phyloP scores from a whole-genome alignment of 2,797 vertebrate species.

The Mionectes olivaceus region DNA sequence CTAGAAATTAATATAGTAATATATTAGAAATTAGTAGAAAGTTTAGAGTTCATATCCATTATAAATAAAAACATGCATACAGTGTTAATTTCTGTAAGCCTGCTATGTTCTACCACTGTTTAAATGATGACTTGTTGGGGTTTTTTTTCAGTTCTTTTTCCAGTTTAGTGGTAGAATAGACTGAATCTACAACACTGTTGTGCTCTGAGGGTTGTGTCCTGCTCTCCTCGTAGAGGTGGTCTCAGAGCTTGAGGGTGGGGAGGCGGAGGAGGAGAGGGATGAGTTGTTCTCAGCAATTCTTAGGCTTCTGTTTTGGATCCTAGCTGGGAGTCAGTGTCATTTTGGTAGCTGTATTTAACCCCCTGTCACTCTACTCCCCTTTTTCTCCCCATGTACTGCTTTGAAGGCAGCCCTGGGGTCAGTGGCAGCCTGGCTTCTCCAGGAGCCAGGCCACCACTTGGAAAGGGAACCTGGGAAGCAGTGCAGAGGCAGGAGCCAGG shows the following conservation, averaged over 20 bases:
- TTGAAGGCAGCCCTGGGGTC: conserved; percentile 44
- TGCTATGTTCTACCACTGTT: not conserved
- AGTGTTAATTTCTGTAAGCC: not conserved
- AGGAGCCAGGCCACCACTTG: not conserved
- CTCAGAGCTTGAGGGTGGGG: not conserved
- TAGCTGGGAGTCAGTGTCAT: not conserved
- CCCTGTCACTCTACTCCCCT: conserved; percentile 1
- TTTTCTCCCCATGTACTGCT: not conserved
- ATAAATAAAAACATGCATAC: not conserved
- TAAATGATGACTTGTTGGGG: not conserved
- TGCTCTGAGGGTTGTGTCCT: not conserved
- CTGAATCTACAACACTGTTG: not conserved
- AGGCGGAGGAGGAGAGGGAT: not conserved
- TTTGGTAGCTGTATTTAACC: conserved; percentile 23
- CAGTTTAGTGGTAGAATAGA: not conserved
- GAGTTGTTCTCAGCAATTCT: not conserved
- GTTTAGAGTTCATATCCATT: not conserved
- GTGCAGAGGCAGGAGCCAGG: not conserved
- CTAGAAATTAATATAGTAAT: not conserved
- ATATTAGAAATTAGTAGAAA: not conserved
- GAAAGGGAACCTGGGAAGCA: not conserved
- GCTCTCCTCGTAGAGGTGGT: fast-evolving
- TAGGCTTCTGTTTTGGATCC: not conserved
- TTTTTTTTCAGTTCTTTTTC: not conserved
- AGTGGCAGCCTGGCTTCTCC: not conserved